Conservation (phyloP, 2,888 invertebrate species). For the Pristionchus exspectatus region DNA sequence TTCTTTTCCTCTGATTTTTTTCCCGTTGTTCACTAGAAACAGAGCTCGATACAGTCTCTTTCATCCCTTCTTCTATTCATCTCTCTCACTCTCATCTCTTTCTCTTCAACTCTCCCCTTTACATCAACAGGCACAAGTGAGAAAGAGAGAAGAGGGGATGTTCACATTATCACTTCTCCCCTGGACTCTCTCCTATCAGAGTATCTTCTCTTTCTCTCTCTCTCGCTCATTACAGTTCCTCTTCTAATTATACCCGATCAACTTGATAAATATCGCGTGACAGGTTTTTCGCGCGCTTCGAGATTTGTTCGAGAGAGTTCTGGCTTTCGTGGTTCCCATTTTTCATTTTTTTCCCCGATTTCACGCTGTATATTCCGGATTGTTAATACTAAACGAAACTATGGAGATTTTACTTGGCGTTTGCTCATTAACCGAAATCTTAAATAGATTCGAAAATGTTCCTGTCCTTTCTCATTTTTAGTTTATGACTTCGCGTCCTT, state of each 20-base stretch:
- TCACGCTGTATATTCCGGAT: background rate
- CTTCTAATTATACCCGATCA: constrained; percentile 21
- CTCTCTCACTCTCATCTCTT: constrained; percentile 6
- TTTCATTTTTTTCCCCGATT: background rate
- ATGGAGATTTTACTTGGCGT: background rate
- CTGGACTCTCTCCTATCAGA: background rate
- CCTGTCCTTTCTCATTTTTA: background rate
- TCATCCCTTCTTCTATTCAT: background rate
- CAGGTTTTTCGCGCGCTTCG: background rate
- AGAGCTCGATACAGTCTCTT: background rate
- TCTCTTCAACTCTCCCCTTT: constrained; percentile 5
- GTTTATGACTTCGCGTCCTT: constrained; percentile 39
- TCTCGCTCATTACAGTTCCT: constrained; percentile 2
- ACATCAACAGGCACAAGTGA: constrained; percentile 49
- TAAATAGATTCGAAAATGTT: background rate
- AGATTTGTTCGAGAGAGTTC: background rate
- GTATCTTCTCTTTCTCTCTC: background rate
- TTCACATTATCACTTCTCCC: constrained; percentile 27
- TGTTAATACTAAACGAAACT: background rate
- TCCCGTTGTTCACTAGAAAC: background rate
- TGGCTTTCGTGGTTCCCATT: background rate
- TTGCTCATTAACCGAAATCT: too few species aligned
- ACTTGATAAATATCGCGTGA: constrained; percentile 30
- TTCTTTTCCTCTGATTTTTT: background rate
- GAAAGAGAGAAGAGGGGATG: constrained; percentile 10